Conservation (phyloP, 2,113 vertebrate genomes). For the Archilochus colubris region DNA sequence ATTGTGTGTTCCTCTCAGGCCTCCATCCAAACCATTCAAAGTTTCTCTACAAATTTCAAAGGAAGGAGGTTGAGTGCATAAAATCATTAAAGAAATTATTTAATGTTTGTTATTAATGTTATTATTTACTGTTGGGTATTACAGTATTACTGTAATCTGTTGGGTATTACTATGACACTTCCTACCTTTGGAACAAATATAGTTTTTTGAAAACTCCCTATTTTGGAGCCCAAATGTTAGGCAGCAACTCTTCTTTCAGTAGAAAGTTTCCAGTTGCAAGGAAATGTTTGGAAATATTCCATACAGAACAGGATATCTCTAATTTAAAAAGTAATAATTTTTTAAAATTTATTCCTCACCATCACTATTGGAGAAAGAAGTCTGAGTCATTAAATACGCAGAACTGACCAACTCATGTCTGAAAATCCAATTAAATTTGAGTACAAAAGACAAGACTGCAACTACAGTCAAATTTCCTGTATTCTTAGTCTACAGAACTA, state of each 20-base stretch:
- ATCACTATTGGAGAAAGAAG: neutral
- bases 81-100: neutral
- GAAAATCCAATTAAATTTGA: neutral
- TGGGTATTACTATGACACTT: neutral
- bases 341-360: neutral
- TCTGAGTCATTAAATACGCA: neutral
- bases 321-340: too few relatives aligned
- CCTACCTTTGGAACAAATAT: neutral
- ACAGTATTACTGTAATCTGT: too few relatives aligned
- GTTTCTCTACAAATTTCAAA: neutral
- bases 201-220: neutral
- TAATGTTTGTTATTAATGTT: too few relatives aligned
- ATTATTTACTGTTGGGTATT: neutral
- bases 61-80: neutral
- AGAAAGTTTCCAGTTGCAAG: neutral
- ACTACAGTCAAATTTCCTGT: neutral
- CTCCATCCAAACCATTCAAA: neutral
- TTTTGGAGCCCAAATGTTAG: neutral
- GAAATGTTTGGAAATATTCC: neutral
- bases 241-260: neutral
- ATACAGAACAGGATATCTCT: fast-evolving
- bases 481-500: neutral
- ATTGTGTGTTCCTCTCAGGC: neutral
- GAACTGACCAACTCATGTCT: neutral
- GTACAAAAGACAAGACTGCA: neutral